These are phyloP conservation scores for Florisuga fusca DNA, from an alignment of 2,797 vertebrate species.

Conservation along the genomic window DNA sequence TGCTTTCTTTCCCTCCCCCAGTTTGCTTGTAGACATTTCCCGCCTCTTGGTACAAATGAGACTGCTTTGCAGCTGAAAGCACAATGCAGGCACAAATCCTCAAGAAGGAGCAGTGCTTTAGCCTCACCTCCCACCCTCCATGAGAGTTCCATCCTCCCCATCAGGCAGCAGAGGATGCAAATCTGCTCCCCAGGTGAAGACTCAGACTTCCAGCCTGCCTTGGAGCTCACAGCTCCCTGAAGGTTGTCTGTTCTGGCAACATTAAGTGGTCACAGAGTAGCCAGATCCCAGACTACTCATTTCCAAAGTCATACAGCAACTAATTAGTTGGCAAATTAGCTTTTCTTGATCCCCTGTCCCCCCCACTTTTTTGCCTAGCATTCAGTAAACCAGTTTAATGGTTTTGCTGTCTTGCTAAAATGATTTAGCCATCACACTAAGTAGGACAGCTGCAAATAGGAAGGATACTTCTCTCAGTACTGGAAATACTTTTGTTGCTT, in stretches of 20 bases:
- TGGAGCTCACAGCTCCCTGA: background rate
- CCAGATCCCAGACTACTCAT: accelerated
- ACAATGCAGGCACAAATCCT: background rate
- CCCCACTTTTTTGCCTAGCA: background rate
- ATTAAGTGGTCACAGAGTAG: background rate
- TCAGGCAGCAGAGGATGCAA: background rate
- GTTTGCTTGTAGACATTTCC: slow-evolving; percentile 1
- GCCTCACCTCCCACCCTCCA: background rate
- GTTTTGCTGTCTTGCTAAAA: background rate
- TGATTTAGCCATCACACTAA: background rate
- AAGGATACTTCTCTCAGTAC: background rate
- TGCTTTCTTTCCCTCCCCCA: slow-evolving; percentile 19
- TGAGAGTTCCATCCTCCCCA: accelerated
- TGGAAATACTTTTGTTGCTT: too few relatives aligned
- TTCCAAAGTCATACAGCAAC: background rate
- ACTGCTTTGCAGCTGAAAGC: background rate
- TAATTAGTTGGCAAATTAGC: background rate
- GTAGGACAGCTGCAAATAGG: background rate
- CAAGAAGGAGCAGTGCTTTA: background rate
- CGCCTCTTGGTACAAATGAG: slow-evolving; percentile 5
- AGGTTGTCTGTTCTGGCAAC: background rate
- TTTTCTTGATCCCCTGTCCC: accelerated
- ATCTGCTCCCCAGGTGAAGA: background rate
- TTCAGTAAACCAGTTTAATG: background rate
- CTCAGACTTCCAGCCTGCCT: background rate